phyloP scores from a whole-genome alignment of 2,113 vertebrate genomes.

The Atlantisia rogersi region DNA sequence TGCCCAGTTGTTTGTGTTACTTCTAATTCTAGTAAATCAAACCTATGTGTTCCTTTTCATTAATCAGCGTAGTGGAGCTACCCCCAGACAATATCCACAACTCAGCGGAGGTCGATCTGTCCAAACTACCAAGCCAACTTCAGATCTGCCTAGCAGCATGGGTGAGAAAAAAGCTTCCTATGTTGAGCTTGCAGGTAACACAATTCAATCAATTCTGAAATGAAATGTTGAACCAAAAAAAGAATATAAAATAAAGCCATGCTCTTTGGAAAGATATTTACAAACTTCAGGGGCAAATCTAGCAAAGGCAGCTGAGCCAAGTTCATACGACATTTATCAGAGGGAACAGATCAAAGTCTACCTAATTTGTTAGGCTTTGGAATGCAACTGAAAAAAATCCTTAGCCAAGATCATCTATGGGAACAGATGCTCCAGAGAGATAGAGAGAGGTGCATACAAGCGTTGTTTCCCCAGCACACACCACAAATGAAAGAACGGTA shows the following conservation, averaged over 20 bases:
- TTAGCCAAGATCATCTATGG: background rate
- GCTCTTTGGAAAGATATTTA: background rate
- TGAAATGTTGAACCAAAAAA: background rate
- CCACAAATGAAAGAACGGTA: background rate
- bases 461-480: background rate
- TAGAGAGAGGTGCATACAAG: background rate
- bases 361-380: background rate
- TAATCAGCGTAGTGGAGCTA: background rate
- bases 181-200: background rate
- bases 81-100: background rate
- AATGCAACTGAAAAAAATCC: background rate
- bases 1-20: background rate
- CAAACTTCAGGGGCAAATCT: background rate
- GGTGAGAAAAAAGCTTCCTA: background rate
- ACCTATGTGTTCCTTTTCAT: background rate
- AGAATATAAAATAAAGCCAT: background rate
- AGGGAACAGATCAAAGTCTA: background rate
- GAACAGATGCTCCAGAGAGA: background rate
- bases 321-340: background rate
- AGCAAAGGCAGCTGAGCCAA: background rate
- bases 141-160: background rate
- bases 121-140: background rate
- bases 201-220: background rate
- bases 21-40: background rate
- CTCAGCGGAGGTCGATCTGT: background rate